Base-by-base conservation (phyloP, 2,113 vertebrate genomes). In the Colaptes auratus region DNA sequence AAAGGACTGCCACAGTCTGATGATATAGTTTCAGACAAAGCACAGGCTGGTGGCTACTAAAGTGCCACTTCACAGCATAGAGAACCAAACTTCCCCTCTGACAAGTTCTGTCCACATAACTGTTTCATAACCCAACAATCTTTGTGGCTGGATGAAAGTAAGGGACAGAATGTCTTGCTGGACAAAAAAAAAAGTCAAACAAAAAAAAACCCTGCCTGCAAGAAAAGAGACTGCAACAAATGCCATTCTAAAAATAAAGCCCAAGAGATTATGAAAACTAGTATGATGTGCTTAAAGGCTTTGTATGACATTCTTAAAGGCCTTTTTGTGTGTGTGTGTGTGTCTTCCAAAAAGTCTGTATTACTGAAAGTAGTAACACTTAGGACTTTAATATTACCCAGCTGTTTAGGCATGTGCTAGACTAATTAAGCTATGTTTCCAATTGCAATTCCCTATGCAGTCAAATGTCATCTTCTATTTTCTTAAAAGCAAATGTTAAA, bases 401-500 rank as follows among this genome's bases (percentile, higher is more conserved):
- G 88, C 75, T 83, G 53, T 76, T 91, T 58, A 65, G 61, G 64
- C 65, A 77, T 7, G 36, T 28, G 48, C 67, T 74, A 71, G 13
- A 73, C 88, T 78, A 80, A 67, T 59, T 82, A 52, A 82, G 52
- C 50, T 77, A 6, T 16, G 24, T 61, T 94, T 90, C 85, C 61
- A 35, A 50, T 28, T 91, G 58, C 53, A 81, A 74, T 72, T 89
- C 88, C 61, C 69, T 61, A 24, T 33, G 58, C 42, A 67, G 66
- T 77, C 73, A 71, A 89, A 60, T 46, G 24, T 42, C 69, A 83
- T 76, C 33, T 91, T 88, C 63, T 91, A 77, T 70, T 93, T 91
- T 67, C 50, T n/a, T 81, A 74, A 89, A 95, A 89, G 72, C 20
- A 64, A 88, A 80, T 33, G 35, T 83, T 81, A 78, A 65, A 56